Conservation (phyloP, 2,888 invertebrate species). For the Trissolcus japonicus region DNA sequence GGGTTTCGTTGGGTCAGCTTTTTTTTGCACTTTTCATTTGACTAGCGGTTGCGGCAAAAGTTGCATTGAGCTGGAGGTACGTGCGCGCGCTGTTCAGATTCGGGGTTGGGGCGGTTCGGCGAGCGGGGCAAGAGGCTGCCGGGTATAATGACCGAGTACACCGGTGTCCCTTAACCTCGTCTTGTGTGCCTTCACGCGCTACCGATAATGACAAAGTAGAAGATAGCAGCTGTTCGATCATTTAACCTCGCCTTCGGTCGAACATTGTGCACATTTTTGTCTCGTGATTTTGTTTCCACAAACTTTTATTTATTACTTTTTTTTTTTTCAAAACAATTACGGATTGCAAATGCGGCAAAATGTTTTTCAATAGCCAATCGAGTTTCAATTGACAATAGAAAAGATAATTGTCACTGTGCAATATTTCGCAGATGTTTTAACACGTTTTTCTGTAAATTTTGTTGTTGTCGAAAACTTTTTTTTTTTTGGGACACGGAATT, state of each 20-base stretch:
- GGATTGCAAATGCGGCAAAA: too few relatives aligned
- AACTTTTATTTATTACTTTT: too few relatives aligned
- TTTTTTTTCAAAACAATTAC: too few relatives aligned
- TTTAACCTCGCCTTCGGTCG: constrained; percentile 31
- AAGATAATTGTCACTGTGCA: too few relatives aligned
- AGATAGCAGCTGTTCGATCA: constrained; percentile 50
- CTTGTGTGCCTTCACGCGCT: constrained; percentile 36
- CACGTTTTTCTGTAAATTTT: too few relatives aligned
- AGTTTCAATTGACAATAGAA: too few relatives aligned
- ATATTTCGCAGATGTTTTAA: too few relatives aligned
- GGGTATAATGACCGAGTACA: constrained; percentile 49
- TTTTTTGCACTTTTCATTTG: neutral
- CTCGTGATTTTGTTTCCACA: too few relatives aligned
- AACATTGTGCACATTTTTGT: neutral
- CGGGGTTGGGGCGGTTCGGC: constrained; percentile 20
- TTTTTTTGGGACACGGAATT: too few relatives aligned
- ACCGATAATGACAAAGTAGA: constrained; percentile 37
- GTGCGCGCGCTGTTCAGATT: constrained; percentile 33
- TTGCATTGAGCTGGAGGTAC: constrained; percentile 17
- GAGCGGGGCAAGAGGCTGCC: constrained; percentile 19
- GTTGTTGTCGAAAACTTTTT: too few relatives aligned
- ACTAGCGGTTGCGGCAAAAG: constrained; percentile 32
- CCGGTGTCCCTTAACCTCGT: constrained; percentile 56
- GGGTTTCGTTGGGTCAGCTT: neutral
- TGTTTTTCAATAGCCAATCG: too few relatives aligned